These are phyloP conservation scores for Hyles vespertilio DNA, from an alignment of 1,140 invertebrate genomes.

Conservation along the genomic window DNA sequence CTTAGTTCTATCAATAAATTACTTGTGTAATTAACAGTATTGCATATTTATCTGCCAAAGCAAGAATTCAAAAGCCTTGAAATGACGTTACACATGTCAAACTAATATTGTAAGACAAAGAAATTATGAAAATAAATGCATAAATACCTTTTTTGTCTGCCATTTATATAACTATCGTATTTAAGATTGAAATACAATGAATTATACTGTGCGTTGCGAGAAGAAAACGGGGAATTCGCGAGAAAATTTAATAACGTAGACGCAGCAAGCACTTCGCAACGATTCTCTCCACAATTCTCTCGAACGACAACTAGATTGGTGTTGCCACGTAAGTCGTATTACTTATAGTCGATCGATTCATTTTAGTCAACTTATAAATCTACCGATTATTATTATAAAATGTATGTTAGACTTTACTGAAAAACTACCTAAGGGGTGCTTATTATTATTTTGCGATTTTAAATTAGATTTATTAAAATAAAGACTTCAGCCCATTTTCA, in stretches of 20 bases:
- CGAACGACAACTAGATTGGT: constrained; percentile 17
- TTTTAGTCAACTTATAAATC: no score
- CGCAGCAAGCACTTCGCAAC: constrained; percentile 32
- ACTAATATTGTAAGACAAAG: constrained; percentile 50
- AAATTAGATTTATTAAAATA: no score
- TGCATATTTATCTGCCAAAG: constrained; percentile 24
- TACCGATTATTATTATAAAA: no score
- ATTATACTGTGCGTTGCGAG: constrained; percentile 32
- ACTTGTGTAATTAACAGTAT: not conserved
- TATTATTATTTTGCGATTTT: no score
- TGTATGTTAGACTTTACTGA: no score
- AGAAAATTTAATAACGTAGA: constrained; percentile 36
- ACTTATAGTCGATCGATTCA: no score
- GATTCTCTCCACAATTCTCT: constrained; percentile 25
- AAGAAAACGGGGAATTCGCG: constrained; percentile 34
- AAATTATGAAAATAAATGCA: constrained; percentile 50
- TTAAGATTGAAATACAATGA: constrained; percentile 19
- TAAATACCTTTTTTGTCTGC: constrained; percentile 73
- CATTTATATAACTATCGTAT: constrained; percentile 52
- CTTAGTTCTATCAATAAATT: not conserved
- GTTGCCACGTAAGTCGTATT: not conserved
- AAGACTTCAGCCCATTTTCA: no score
- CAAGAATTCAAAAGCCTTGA: constrained; percentile 34
- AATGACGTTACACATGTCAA: constrained; percentile 70
- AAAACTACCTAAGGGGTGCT: no score